Conservation (phyloP, 1,140 invertebrate species). For the Lepidurus couesii region DNA sequence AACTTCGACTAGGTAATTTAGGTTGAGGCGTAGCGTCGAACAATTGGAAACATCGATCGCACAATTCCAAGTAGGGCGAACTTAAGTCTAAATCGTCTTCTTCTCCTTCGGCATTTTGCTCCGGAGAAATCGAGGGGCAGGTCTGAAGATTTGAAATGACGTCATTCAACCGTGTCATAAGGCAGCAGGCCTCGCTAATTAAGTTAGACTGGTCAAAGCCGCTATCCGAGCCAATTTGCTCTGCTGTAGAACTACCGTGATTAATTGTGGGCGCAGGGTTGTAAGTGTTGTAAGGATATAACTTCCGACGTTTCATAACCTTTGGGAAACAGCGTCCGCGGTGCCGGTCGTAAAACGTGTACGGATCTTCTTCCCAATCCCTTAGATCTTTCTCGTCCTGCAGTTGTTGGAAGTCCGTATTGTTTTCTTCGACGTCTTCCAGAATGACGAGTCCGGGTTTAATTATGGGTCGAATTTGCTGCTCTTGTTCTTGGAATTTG, state of each 20-base stretch:
- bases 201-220: not conserved
- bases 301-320: not conserved
- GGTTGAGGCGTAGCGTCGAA: not conserved
- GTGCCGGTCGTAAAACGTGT: not conserved
- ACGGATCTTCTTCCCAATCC: not conserved
- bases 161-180: not conserved
- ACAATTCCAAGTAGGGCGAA: not conserved
- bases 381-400: not conserved
- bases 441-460: not conserved
- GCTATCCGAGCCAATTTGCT: not conserved
- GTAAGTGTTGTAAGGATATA: not conserved
- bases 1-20: not conserved
- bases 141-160: not conserved
- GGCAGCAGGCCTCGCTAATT: not conserved
- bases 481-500: not conserved
- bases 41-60: not conserved
- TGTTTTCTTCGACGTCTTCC: not conserved
- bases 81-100: not conserved
- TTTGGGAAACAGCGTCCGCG: not conserved
- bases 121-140: not conserved
- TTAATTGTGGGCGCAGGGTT: not conserved
- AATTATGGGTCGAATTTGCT: constrained; percentile 6
- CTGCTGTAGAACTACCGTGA: not conserved
- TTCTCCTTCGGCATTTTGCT: not conserved
- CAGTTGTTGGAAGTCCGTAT: not conserved